Evolutionary conservation across 2,113 vertebrate species (phyloP), one percentile per base, ranked within the genome.

Genomic region (Ptilorrhoa leucosticta): DNA sequence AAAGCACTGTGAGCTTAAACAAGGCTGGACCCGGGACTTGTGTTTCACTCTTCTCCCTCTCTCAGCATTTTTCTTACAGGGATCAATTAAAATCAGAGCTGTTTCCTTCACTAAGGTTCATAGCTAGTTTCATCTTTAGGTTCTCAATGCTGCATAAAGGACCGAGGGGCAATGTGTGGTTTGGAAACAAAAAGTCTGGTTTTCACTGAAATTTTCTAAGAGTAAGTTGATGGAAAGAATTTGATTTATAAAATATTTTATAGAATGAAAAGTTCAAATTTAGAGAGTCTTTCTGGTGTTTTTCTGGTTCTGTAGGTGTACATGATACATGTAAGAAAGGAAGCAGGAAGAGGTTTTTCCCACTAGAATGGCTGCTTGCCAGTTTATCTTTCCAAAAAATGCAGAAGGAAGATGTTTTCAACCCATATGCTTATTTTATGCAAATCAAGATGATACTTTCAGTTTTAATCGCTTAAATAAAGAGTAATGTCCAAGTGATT

Each of bases 361-460:
- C 39, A 20, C 42, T 56, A 53, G 40, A 82, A 83, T 45, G 51
- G 47, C 54, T 75, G 75, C 45, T 77, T 66, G 51, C 24, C 81
- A n/a, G 31, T 68, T 92, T 73, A 37, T 63, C 76, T 83, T 77
- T 69, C 72, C 39, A 88, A 72, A 79, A 95, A 95, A 78, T 2
- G 5, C n/a, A 33, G 56, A 83, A 80, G 60, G 48, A 92, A 94
- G 47, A 64, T 33, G 33, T 64, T 93, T 86, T 40, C 79, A 92
- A 75, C 86, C 88, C 73, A 85, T 79, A 81, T 89, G 88, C 53
- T 88, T 80, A 58, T 44, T 91, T 96, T 92, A 95, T 93, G 93
- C 92, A 95, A 96, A 97, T 88, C 72, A 93, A 75, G 89, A 73
- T 53, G 50, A 45, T 82, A 30, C 79, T 71, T 91, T 92, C 70